A percentile compares a stretch with the other conserved stretches of the same genome.
phyloP scores from a whole-genome alignment of 2,113 vertebrate species.

The Chloebia gouldiae region DNA sequence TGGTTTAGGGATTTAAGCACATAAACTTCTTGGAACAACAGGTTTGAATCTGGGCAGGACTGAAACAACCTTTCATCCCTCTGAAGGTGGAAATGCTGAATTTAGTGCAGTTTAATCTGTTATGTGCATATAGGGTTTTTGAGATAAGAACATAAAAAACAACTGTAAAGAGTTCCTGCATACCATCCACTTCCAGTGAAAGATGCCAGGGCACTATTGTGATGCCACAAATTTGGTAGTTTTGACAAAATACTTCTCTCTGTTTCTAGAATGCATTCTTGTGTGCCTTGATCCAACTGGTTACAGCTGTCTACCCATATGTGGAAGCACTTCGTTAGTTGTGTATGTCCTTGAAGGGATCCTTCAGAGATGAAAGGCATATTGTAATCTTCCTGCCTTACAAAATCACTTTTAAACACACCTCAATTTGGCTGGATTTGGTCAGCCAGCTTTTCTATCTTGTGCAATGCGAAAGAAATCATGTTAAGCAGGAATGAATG shows the following conservation, averaged over 20 bases:
- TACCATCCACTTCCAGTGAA: not conserved
- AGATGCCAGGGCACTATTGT: not conserved
- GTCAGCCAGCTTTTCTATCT: not conserved
- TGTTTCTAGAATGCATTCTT: not conserved
- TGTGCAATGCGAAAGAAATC: not conserved
- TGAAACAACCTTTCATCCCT: conserved; percentile 51
- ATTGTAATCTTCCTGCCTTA: conserved; percentile 24
- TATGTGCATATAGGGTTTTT: not conserved
- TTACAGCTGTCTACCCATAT: conserved; percentile 5
- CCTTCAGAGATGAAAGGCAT: conserved; percentile 50
- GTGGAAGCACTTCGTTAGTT: conserved; percentile 10
- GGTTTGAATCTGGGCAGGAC: conserved; percentile 57
- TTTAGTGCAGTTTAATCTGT: conserved; percentile 16
- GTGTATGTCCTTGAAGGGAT: not conserved
- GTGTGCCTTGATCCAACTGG: not conserved
- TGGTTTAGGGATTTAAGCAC: conserved; percentile 48
- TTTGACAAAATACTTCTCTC: conserved; percentile 4
- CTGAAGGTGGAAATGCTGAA: conserved; percentile 47
- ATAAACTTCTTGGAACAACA: conserved; percentile 54
- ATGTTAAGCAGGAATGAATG: conserved; percentile 13
- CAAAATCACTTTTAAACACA: not conserved
- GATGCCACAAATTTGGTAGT: conserved; percentile 4
- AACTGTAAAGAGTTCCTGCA: not conserved
- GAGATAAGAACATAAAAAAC: conserved; percentile 23
- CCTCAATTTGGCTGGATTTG: conserved; percentile 26